phyloP scores from a whole-genome alignment of 2,113 vertebrate genomes.

The Turnix velox region DNA sequence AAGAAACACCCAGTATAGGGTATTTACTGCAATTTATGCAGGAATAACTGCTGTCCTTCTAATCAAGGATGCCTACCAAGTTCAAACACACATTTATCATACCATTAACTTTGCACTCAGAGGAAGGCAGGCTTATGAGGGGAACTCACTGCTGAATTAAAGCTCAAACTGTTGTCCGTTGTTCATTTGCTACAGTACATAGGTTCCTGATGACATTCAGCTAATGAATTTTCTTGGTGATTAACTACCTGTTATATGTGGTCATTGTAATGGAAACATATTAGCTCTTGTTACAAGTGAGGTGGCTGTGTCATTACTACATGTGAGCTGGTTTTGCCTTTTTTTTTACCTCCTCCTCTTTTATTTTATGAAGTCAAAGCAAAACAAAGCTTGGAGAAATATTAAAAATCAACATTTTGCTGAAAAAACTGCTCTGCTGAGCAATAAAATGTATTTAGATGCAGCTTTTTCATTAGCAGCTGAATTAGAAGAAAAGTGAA shows the following conservation, averaged over 20 bases:
- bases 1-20: not conserved
- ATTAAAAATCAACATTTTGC: conserved; percentile 49
- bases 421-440: conserved; percentile 37
- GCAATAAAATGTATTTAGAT: conserved; percentile 18
- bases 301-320: conserved; percentile 45
- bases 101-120: conserved; percentile 11
- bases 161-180: conserved; percentile 44
- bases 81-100: conserved; percentile 51
- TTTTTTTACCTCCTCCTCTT: not conserved
- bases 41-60: not conserved
- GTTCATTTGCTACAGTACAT: conserved; percentile 62
- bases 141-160: conserved; percentile 48
- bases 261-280: conserved; percentile 48
- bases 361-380: conserved; percentile 35
- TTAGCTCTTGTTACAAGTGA: conserved; percentile 32
- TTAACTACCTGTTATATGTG: conserved; percentile 65
- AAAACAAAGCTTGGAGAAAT: conserved; percentile 51
- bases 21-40: not conserved
- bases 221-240: conserved; percentile 76
- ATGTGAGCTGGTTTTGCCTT: not conserved
- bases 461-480: conserved; percentile 4
- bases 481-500: conserved; percentile 3
- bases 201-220: conserved; percentile 67
- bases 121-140: conserved; percentile 25
- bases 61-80: not conserved